Conservation (phyloP, 2,888 invertebrate species). For the Archips xylosteana region DNA sequence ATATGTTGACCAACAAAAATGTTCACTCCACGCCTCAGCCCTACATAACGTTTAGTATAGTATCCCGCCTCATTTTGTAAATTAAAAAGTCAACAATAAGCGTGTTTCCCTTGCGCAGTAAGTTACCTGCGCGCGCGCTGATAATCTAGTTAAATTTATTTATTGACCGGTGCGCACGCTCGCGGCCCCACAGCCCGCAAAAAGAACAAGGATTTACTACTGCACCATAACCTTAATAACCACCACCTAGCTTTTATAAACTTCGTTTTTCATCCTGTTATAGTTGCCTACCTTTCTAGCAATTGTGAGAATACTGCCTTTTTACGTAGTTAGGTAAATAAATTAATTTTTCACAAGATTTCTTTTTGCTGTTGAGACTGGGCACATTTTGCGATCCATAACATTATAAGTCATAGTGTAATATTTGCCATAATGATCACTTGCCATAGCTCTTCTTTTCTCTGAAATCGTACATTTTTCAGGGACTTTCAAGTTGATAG, state of each 20-base stretch:
- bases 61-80: background rate
- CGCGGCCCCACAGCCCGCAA: conserved; percentile 49
- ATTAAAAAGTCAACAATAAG: background rate
- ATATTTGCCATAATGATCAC: too few relatives aligned
- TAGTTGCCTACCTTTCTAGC: background rate
- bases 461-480: too few relatives aligned
- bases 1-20: too few relatives aligned
- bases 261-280: background rate
- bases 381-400: too few relatives aligned
- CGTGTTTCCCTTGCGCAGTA: conserved; percentile 26
- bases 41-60: background rate
- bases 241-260: conserved; percentile 5
- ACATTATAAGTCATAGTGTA: too few relatives aligned
- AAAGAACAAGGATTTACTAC: conserved; percentile 20
- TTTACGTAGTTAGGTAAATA: too few relatives aligned
- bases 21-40: too few relatives aligned
- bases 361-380: too few relatives aligned
- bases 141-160: conserved; percentile 79
- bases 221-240: conserved; percentile 36
- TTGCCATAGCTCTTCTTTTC: too few relatives aligned
- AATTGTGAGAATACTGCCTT: background rate
- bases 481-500: too few relatives aligned
- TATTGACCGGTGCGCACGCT: conserved; percentile 58
- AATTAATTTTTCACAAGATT: too few relatives aligned
- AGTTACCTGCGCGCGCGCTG: conserved; percentile 54